Evolutionary conservation across 2,888 invertebrate genomes (phyloP).

Genomic region (Mantis religiosa): DNA sequence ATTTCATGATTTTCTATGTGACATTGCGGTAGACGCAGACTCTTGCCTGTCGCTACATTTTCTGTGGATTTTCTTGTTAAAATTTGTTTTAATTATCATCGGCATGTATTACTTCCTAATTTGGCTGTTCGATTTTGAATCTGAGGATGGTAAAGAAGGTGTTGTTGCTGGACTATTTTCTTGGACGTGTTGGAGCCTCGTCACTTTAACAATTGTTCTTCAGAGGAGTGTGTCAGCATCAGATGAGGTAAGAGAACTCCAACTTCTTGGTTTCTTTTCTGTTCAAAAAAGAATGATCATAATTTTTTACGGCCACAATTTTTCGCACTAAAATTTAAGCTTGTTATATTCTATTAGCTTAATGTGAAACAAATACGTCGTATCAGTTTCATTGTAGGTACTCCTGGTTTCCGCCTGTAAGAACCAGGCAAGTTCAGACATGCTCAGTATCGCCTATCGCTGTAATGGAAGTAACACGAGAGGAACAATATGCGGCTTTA

Average conservation of each 20-base stretch:
- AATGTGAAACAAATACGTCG: no score
- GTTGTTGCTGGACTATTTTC: not conserved
- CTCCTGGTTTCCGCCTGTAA: no score
- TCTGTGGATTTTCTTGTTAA: not conserved
- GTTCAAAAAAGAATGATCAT: no score
- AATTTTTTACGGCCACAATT: no score
- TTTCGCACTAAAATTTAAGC: no score
- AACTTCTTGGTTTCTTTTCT: no score
- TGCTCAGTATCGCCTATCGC: no score
- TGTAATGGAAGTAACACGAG: no score
- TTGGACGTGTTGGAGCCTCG: not conserved
- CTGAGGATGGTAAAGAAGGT: not conserved
- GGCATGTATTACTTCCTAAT: not conserved
- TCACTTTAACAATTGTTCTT: not conserved
- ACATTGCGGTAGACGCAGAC: not conserved
- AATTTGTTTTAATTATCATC: not conserved
- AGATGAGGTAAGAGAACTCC: not conserved
- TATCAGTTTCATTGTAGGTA: no score
- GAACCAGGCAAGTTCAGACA: no score
- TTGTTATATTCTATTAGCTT: no score
- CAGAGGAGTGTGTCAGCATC: not conserved
- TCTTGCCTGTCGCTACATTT: not conserved
- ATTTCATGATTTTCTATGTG: not conserved
- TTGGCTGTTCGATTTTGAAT: not conserved
- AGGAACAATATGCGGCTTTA: no score